Evolutionary conservation across 1,140 invertebrate genomes (phyloP).

Genomic region (Thaumatotibia leucotreta): DNA sequence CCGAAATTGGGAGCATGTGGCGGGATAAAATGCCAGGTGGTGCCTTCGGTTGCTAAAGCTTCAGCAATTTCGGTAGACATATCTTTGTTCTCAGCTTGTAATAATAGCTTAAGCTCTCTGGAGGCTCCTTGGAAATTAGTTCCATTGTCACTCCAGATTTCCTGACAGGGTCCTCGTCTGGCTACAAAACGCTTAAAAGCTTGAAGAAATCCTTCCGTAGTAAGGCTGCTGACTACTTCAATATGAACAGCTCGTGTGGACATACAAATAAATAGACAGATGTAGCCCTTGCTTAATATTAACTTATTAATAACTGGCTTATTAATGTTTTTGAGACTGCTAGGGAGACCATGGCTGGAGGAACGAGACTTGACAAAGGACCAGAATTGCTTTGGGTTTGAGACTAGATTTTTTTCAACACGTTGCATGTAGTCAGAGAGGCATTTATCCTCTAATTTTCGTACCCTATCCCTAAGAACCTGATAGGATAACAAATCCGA

Average conservation of each 20-base stretch:
- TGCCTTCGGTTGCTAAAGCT: conserved; percentile 20
- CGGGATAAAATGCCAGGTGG: too few relatives aligned
- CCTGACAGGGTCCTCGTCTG: conserved; percentile 28
- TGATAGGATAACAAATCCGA: too few relatives aligned
- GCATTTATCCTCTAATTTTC: too few relatives aligned
- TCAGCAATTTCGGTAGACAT: conserved; percentile 14
- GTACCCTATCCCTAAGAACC: too few relatives aligned
- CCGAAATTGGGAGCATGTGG: too few relatives aligned
- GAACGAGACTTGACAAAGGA: too few relatives aligned
- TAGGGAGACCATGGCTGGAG: too few relatives aligned
- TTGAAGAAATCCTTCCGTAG: conserved; percentile 33
- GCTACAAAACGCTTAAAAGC: conserved; percentile 43
- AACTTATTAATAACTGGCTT: too few relatives aligned
- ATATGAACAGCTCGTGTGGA: conserved; percentile 43
- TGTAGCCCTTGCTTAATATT: conserved; percentile 44
- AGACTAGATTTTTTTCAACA: too few relatives aligned
- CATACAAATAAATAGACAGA: conserved; percentile 44
- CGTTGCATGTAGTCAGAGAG: too few relatives aligned
- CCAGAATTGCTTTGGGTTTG: too few relatives aligned
- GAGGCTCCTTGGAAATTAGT: conserved; percentile 39
- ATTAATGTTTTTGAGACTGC: too few relatives aligned
- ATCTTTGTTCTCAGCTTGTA: conserved; percentile 18
- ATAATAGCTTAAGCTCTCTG: conserved; percentile 19
- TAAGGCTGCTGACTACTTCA: conserved; percentile 43
- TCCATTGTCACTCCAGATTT: conserved; percentile 27